A percentile compares a stretch with the other conserved stretches of the same genome.
Conservation (phyloP, 2,888 invertebrate genomes). For the Euzophera pinguis region DNA sequence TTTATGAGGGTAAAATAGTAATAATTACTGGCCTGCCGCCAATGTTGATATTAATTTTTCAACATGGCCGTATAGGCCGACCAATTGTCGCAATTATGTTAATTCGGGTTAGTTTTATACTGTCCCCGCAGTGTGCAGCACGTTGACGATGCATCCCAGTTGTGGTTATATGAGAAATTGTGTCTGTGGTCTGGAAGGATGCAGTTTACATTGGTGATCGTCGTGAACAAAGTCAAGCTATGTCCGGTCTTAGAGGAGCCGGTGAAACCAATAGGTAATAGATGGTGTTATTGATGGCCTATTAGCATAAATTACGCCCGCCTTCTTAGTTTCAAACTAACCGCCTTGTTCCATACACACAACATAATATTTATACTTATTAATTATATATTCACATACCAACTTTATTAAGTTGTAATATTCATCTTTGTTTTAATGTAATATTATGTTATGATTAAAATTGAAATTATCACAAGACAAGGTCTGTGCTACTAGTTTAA, state of each 20-base stretch:
- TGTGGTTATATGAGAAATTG: slow-evolving; percentile 54
- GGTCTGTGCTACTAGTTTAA: too few species aligned
- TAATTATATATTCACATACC: too few species aligned
- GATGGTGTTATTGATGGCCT: too few species aligned
- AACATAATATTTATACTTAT: too few species aligned
- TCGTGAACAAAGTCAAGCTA: slow-evolving; percentile 70
- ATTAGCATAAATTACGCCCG: too few species aligned
- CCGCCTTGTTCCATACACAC: too few species aligned
- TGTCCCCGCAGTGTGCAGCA: slow-evolving; percentile 58
- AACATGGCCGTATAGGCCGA: slow-evolving; percentile 51
- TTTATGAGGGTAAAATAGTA: slow-evolving; percentile 59
- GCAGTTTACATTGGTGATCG: slow-evolving; percentile 75
- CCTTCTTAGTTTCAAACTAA: too few species aligned
- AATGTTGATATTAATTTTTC: slow-evolving; percentile 59
- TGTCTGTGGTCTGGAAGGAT: slow-evolving; percentile 54
- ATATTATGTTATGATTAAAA: too few species aligned
- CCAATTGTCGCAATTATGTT: slow-evolving; percentile 69
- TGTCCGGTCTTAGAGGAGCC: slow-evolving; percentile 65
- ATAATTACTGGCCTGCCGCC: slow-evolving; percentile 59
- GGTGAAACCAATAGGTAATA: slow-evolving; percentile 60
- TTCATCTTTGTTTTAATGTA: too few species aligned
- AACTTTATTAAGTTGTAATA: too few species aligned
- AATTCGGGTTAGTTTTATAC: slow-evolving; percentile 70
- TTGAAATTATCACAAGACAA: too few species aligned
- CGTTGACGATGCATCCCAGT: slow-evolving; percentile 66